These are phyloP conservation scores for Achroia grisella DNA, from an alignment of 1,140 invertebrate species.

Conservation along the genomic window DNA sequence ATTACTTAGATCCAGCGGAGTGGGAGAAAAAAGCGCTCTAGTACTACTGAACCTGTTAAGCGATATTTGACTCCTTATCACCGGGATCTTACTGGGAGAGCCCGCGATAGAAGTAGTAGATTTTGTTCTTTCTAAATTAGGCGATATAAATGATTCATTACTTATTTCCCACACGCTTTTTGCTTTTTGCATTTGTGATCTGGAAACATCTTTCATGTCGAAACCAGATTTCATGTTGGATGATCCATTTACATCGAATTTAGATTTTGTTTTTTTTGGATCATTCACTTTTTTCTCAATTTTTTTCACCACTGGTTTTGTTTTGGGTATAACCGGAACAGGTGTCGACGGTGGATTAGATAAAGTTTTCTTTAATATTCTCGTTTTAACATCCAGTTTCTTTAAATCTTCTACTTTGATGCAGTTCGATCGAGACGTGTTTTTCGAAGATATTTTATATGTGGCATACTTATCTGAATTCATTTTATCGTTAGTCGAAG, in stretches of 20 bases:
- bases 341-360: slow-evolving; percentile 68
- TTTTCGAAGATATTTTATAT: slow-evolving; percentile 68
- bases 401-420: slow-evolving; percentile 61
- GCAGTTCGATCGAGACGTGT: slow-evolving; percentile 35
- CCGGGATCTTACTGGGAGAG: slow-evolving; percentile 75
- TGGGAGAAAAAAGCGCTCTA: slow-evolving; percentile 70
- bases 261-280: slow-evolving; percentile 56
- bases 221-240: slow-evolving; percentile 29
- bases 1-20: slow-evolving; percentile 72
- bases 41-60: slow-evolving; percentile 66
- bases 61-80: slow-evolving; percentile 68
- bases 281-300: slow-evolving; percentile 55
- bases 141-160: slow-evolving; percentile 46
- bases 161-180: slow-evolving; percentile 75
- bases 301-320: slow-evolving; percentile 52
- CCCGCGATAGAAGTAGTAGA: slow-evolving; percentile 72
- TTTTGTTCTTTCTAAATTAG: slow-evolving; percentile 63
- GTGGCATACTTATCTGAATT: slow-evolving; percentile 68
- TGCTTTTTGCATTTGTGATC: slow-evolving; percentile 70
- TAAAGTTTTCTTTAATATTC: slow-evolving; percentile 70
- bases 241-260: slow-evolving; percentile 37
- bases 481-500: slow-evolving; percentile 49
- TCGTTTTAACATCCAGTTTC: slow-evolving; percentile 70
- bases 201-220: slow-evolving; percentile 42
- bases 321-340: slow-evolving; percentile 54